These are phyloP conservation scores for Danaus plexippus DNA, from an alignment of 1,140 invertebrate genomes.

Conservation along the genomic window DNA sequence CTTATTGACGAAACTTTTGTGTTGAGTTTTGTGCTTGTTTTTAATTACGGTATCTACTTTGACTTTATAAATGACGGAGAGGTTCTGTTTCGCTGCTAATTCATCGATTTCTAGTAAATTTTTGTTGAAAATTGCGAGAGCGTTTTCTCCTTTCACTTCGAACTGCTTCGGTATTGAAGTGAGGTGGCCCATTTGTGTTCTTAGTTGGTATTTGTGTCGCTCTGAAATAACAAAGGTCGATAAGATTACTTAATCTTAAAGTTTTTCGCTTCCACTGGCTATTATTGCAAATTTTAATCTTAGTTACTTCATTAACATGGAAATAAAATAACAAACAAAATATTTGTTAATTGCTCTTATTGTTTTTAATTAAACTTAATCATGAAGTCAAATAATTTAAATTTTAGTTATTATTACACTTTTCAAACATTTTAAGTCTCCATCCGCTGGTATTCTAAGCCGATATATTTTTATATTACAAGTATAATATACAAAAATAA, in stretches of 20 bases:
- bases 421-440: too few species aligned
- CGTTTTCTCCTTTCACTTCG: slow-evolving; percentile 39
- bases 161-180: slow-evolving; percentile 48
- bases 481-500: too few species aligned
- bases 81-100: slow-evolving; percentile 35
- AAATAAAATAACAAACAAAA: too few species aligned
- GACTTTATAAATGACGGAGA: slow-evolving; percentile 41
- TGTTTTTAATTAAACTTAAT: too few species aligned
- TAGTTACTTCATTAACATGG: too few species aligned
- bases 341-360: too few species aligned
- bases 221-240: slow-evolving; percentile 30
- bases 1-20: slow-evolving; percentile 27
- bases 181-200: slow-evolving; percentile 30
- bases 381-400: too few species aligned
- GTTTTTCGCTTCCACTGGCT: not conserved
- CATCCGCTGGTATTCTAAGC: too few species aligned
- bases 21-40: slow-evolving; percentile 22
- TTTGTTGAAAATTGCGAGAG: slow-evolving; percentile 35
- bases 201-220: slow-evolving; percentile 33
- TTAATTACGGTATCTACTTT: slow-evolving; percentile 31
- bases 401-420: too few species aligned
- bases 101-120: slow-evolving; percentile 42
- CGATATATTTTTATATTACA: too few species aligned
- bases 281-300: too few species aligned
- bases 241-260: slow-evolving; percentile 4